Percentiles rank a stretch among this genome's conserved stretches.
These are phyloP conservation scores for Sebastes schlegelii DNA, from an alignment of 2,113 vertebrate genomes.

Conservation along the genomic window DNA sequence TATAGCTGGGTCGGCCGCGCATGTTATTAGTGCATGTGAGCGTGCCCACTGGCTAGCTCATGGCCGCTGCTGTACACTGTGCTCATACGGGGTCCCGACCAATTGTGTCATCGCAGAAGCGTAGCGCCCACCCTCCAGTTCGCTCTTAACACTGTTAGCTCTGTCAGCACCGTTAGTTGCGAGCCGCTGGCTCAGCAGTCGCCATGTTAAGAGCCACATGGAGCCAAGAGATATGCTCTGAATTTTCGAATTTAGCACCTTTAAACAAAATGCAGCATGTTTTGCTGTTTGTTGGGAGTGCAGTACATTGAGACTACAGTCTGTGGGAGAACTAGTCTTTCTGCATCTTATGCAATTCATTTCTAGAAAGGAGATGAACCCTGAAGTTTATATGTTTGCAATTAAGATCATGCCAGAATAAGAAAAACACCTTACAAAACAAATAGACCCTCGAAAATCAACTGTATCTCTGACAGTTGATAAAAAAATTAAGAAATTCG, in stretches of 20 bases:
- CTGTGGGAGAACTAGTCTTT: background rate
- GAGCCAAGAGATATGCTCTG: background rate
- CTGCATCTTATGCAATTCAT: background rate
- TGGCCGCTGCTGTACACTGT: no score
- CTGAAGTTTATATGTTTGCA: no score
- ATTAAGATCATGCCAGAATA: background rate
- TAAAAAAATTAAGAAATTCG: background rate
- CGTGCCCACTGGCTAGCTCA: no score
- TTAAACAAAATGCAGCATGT: constrained; percentile 2
- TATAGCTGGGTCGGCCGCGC: no score
- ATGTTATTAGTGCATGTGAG: no score
- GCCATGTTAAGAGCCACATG: background rate
- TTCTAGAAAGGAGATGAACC: background rate
- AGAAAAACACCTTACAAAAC: background rate
- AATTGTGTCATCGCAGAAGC: no score
- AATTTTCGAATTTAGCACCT: background rate
- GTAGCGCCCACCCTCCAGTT: no score
- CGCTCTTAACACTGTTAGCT: background rate
- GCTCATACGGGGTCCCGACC: no score
- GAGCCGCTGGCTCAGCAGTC: background rate
- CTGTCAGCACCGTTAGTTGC: background rate
- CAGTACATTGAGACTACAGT: background rate
- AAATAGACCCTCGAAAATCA: background rate
- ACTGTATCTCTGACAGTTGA: background rate
- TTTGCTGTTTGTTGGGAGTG: constrained; percentile 1